phyloP scores from a whole-genome alignment of 2,888 invertebrate species.

The Drosophila mulleri region DNA sequence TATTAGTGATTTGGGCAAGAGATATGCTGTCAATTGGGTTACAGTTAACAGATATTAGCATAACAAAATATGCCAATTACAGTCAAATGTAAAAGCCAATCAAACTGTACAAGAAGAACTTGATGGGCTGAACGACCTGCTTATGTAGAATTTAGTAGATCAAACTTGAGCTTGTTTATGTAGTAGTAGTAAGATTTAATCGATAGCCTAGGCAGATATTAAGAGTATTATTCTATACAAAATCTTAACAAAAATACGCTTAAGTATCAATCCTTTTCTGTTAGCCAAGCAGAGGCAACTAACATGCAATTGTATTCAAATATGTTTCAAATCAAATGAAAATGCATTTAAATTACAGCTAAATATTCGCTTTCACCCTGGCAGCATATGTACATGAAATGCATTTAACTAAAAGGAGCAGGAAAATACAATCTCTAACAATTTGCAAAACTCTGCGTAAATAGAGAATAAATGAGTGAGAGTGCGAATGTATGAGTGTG shows the following conservation, averaged over 20 bases:
- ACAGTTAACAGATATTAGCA: background rate
- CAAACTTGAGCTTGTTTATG: no score
- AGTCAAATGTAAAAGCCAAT: background rate
- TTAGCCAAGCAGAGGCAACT: background rate
- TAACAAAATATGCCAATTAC: background rate
- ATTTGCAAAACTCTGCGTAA: conserved; percentile 15
- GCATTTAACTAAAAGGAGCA: conserved; percentile 14
- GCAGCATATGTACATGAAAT: conserved; percentile 9
- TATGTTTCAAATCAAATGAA: conserved; percentile 15
- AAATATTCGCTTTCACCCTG: conserved; percentile 2
- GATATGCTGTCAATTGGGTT: background rate
- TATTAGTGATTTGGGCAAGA: background rate
- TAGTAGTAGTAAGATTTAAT: no score
- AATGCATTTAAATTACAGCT: conserved; percentile 22
- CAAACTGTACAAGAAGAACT: no score
- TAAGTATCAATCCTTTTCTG: no score
- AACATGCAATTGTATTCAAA: background rate
- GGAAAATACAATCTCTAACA: conserved; percentile 20
- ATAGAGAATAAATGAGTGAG: background rate
- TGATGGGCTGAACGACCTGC: no score
- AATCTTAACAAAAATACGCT: background rate
- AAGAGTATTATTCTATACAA: no score
- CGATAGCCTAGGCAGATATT: no score
- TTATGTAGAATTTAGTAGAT: no score
- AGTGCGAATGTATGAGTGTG: no score